phyloP scores from a whole-genome alignment of 1,140 invertebrate genomes.

The Monomorium pharaonis region DNA sequence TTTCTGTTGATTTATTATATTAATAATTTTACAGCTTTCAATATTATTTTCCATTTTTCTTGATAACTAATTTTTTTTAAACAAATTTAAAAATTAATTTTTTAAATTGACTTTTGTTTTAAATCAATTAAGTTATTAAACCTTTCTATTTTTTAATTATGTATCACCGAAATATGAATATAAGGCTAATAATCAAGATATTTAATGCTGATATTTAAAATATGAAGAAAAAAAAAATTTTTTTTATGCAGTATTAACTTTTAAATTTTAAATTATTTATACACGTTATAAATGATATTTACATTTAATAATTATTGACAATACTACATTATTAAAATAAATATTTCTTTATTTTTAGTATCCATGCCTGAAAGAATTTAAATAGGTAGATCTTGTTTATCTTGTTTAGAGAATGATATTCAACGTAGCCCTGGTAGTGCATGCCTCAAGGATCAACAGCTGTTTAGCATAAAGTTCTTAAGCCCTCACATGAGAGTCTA shows the following conservation, averaged over 20 bases:
- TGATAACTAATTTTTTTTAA: neutral
- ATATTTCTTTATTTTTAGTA: neutral
- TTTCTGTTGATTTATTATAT: neutral
- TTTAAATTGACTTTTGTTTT: neutral
- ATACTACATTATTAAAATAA: neutral
- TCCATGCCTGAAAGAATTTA: neutral
- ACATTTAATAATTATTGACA: neutral
- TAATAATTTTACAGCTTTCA: neutral
- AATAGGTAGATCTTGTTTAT: neutral
- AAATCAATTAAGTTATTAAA: neutral
- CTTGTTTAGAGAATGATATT: neutral
- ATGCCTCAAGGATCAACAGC: slow-evolving; percentile 24
- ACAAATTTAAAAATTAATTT: neutral
- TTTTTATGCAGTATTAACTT: neutral
- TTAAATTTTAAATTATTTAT: neutral
- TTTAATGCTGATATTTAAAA: neutral
- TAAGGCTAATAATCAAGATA: neutral
- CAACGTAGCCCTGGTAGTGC: neutral
- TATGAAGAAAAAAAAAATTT: neutral
- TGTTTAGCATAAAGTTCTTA: slow-evolving; percentile 8
- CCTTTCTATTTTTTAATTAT: neutral
- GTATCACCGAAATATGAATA: neutral
- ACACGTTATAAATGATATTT: neutral
- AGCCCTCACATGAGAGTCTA: slow-evolving; percentile 67
- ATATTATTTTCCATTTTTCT: neutral